Evolutionary conservation across 2,888 invertebrate species (phyloP), one percentile per base, ranked within the genome.

Genomic region (Acanthoscelides obtectus): DNA sequence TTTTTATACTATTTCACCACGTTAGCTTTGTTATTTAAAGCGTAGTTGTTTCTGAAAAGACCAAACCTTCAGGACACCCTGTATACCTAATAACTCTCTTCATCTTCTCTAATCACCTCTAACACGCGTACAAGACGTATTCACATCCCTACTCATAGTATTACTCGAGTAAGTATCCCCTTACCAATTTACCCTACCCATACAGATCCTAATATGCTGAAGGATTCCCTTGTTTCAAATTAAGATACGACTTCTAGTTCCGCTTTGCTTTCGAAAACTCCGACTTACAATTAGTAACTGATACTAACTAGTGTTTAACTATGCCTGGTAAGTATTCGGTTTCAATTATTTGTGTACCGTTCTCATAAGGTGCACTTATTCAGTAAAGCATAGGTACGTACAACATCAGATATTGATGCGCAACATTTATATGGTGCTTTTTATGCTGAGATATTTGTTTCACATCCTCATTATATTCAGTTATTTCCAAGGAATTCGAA

Each of bases 291-390:
- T 79, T 79, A 79, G 77, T 79, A 76, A 79, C 74, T 76, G 78
- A 79, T 78, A 77, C 77, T 78, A 79, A 79, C 78, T 78, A 77
- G 77, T 73, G 78, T 74, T 79, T 78, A 79, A 79, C 79, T 78
- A 78, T 74, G 76, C 76, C 76, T 77, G 77, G 76, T 76, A 75
- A 76, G 76, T 79, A 79, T 79, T 77, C 73, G 70, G 72, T 79
- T 79, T 76, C 79, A 76, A 78, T 78, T 75, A 77, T 45, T 25
- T 17, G 68, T 19, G 27, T 3, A 45, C 17, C 45, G 12, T 45
- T 45, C n/a, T n/a, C n/a, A n/a, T n/a, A n/a, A n/a, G n/a, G n/a
- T n/a, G n/a, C n/a, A n/a, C n/a, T n/a, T n/a, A n/a, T n/a, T n/a
- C n/a, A n/a, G n/a, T n/a, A n/a, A n/a, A n/a, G n/a, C n/a, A n/a